A percentile compares a stretch with the other conserved stretches of the same genome.
These are phyloP conservation scores for Bucorvus abyssinicus DNA, from an alignment of 2,797 vertebrate genomes.

Conservation along the genomic window DNA sequence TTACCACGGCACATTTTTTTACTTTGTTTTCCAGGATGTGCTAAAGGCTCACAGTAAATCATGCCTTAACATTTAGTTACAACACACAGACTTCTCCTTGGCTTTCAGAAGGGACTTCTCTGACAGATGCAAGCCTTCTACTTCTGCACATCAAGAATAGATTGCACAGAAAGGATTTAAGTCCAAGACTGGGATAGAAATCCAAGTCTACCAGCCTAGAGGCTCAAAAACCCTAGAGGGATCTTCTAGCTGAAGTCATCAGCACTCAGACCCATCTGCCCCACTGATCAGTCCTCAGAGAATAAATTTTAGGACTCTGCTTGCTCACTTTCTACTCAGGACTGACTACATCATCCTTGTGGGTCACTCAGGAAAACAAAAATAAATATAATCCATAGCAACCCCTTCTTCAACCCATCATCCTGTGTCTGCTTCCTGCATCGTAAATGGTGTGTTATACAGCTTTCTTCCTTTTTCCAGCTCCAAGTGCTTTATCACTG, in stretches of 20 bases:
- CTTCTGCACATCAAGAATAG: neutral
- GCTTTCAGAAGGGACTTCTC: neutral
- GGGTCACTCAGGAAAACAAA: constrained; percentile 18
- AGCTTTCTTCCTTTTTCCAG: neutral
- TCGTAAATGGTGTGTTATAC: neutral
- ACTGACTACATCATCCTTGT: constrained; percentile 23
- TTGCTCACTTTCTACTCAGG: constrained; percentile 23
- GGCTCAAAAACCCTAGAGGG: neutral
- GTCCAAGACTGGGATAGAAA: neutral
- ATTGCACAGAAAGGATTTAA: constrained; percentile 17
- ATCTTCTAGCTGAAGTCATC: constrained; percentile 26
- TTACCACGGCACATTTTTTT: neutral
- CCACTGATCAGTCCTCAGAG: neutral
- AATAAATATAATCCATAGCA: constrained; percentile 25
- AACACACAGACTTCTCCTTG: neutral
- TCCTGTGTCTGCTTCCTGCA: constrained; percentile 22
- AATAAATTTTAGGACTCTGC: constrained; percentile 8
- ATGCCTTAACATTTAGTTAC: neutral
- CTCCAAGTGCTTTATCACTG: neutral
- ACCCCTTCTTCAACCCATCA: neutral
- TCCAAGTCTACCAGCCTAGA: neutral
- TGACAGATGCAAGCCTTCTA: neutral
- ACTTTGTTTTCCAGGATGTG: neutral
- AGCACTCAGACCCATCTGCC: neutral
- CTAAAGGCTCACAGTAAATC: neutral